phyloP scores from a whole-genome alignment of 92 coral and sea anemone species.

The Bergia puertoricense region DNA sequence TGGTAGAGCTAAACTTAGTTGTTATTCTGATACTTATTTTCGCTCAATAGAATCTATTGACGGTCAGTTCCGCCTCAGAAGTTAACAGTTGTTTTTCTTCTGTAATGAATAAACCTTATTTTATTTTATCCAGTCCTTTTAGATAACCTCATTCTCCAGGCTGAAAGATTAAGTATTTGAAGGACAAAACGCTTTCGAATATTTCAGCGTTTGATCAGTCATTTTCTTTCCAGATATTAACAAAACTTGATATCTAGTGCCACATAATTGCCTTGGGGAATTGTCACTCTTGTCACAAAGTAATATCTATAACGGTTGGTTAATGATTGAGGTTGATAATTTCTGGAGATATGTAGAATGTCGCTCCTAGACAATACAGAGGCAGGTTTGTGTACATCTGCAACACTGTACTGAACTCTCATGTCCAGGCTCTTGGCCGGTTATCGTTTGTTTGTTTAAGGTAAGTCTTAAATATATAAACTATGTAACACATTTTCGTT shows the following conservation, averaged over 20 bases:
- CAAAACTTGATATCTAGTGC: neutral
- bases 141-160: neutral
- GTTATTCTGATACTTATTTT: neutral
- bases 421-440: too few relatives aligned
- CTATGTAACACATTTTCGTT: neutral
- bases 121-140: neutral
- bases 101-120: neutral
- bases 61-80: neutral
- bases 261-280: constrained; percentile 28
- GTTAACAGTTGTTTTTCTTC: neutral
- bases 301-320: neutral
- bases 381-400: neutral
- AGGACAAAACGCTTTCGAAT: neutral
- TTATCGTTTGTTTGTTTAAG: neutral
- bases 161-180: neutral
- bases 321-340: neutral
- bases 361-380: neutral
- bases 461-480: neutral
- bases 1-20: too few relatives aligned
- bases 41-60: neutral
- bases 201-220: neutral
- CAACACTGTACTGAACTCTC: neutral
- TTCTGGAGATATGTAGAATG: neutral
- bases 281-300: neutral
- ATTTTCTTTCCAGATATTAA: neutral